A percentile compares a stretch with the other conserved stretches of the same genome.
phyloP scores from a whole-genome alignment of 2,797 vertebrate species.

The Scarus forsteni region DNA sequence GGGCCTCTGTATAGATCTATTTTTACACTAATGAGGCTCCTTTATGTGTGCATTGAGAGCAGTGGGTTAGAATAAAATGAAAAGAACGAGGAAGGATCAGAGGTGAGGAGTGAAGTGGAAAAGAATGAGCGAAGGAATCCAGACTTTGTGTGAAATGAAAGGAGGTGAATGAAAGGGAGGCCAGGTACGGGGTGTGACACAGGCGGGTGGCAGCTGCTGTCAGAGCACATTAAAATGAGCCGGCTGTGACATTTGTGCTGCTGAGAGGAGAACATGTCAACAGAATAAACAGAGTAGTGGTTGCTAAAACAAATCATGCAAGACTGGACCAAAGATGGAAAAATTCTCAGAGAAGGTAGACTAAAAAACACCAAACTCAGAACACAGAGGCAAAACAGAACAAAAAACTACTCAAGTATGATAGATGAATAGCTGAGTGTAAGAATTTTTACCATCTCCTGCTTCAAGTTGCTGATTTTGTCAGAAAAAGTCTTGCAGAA shows the following conservation, averaged over 20 bases:
- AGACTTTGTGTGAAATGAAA: slow-evolving; percentile 8
- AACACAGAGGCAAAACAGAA: not conserved
- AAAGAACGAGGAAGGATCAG: slow-evolving; percentile 14
- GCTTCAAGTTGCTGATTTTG: slow-evolving; percentile 70
- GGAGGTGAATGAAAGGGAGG: slow-evolving; percentile 13
- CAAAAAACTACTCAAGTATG: not conserved
- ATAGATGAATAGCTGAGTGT: not conserved
- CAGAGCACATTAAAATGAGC: slow-evolving; percentile 17
- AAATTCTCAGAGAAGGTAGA: not conserved
- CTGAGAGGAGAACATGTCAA: not conserved
- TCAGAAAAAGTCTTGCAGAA: slow-evolving; percentile 48
- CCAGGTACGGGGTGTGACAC: slow-evolving; percentile 41
- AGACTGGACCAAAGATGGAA: slow-evolving; percentile 20
- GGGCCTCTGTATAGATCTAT: too few species aligned
- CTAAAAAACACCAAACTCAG: too few species aligned
- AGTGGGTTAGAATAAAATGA: not conserved
- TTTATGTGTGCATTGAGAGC: not conserved
- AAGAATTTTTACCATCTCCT: slow-evolving; percentile 73
- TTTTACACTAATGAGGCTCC: not conserved
- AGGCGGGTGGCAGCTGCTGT: slow-evolving; percentile 39
- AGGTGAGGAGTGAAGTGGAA: not conserved
- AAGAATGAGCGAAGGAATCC: slow-evolving; percentile 41
- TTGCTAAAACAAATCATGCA: slow-evolving; percentile 54
- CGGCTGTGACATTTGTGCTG: slow-evolving; percentile 8
- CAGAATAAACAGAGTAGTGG: slow-evolving; percentile 10